phyloP scores from a whole-genome alignment of 2,888 invertebrate species.

The Orgyia antiqua region DNA sequence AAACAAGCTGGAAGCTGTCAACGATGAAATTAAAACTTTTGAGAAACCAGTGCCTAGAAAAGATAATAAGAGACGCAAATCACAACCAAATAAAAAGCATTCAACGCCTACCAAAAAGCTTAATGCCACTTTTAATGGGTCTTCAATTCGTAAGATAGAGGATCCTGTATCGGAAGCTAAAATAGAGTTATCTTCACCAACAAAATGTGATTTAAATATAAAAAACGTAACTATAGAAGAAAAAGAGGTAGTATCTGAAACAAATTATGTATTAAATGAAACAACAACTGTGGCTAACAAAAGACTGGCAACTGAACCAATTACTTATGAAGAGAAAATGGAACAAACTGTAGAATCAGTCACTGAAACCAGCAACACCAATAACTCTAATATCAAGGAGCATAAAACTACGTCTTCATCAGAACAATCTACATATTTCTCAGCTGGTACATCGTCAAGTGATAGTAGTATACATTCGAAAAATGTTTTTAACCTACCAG shows the following conservation, averaged over 20 bases:
- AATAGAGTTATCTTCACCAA: too few species aligned
- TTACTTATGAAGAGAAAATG: slow-evolving; percentile 3
- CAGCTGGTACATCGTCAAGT: slow-evolving; percentile 37
- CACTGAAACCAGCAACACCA: slow-evolving; percentile 2
- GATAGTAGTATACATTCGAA: slow-evolving; percentile 32
- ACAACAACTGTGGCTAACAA: slow-evolving; percentile 7
- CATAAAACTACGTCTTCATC: slow-evolving; percentile 39
- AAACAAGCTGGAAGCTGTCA: slow-evolving; percentile 13
- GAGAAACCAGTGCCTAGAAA: slow-evolving; percentile 19
- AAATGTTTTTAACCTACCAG: slow-evolving; percentile 61
- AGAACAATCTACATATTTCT: slow-evolving; percentile 45
- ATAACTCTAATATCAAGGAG: slow-evolving; percentile 13
- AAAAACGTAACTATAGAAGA: slow-evolving; percentile 8
- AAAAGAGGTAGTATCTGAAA: slow-evolving; percentile 4
- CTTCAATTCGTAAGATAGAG: slow-evolving; percentile 4
- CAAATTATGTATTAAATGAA: slow-evolving; percentile 3
- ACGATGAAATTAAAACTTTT: slow-evolving; percentile 9
- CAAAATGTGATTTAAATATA: slow-evolving; percentile 11
- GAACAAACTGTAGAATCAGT: slow-evolving; percentile 7
- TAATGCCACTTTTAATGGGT: slow-evolving; percentile 32
- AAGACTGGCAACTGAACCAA: slow-evolving; percentile 5
- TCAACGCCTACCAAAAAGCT: slow-evolving; percentile 32
- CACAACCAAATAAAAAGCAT: slow-evolving; percentile 40
- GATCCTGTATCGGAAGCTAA: too few species aligned
- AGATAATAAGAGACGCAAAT: slow-evolving; percentile 40